phyloP scores from a whole-genome alignment of 1,140 invertebrate species.

The Panulirus ornatus region DNA sequence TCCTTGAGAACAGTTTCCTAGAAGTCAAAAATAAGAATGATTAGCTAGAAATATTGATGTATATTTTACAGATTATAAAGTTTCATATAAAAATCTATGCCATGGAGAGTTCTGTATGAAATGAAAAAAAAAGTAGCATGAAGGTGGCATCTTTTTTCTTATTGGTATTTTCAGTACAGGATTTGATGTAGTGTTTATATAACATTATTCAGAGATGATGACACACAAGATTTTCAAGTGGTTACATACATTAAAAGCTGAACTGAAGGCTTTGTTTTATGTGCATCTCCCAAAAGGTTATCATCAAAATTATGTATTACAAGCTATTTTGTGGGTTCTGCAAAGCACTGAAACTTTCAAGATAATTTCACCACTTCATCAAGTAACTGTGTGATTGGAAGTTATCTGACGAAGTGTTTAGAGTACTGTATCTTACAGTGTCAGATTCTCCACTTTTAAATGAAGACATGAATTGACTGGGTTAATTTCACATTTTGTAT shows the following conservation, averaged over 20 bases:
- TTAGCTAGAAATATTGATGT: too few relatives aligned
- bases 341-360: not conserved
- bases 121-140: not conserved
- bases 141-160: conserved; percentile 13
- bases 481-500: not conserved
- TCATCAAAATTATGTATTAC: not conserved
- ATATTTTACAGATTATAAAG: not conserved
- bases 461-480: too few relatives aligned
- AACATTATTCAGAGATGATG: too few relatives aligned
- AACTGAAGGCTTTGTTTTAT: not conserved
- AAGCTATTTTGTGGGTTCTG: not conserved
- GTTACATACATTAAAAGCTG: not conserved
- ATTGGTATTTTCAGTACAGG: conserved; percentile 26
- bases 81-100: not conserved
- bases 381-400: not conserved
- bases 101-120: not conserved
- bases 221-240: not conserved
- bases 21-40: not conserved
- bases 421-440: not conserved
- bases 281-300: not conserved
- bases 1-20: not conserved
- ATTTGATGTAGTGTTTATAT: too few relatives aligned
- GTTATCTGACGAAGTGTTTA: not conserved
- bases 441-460: not conserved
- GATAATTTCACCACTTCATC: not conserved